Evolutionary conservation across 2,888 invertebrate genomes (phyloP).

Genomic region (Chelonus formosanus): DNA sequence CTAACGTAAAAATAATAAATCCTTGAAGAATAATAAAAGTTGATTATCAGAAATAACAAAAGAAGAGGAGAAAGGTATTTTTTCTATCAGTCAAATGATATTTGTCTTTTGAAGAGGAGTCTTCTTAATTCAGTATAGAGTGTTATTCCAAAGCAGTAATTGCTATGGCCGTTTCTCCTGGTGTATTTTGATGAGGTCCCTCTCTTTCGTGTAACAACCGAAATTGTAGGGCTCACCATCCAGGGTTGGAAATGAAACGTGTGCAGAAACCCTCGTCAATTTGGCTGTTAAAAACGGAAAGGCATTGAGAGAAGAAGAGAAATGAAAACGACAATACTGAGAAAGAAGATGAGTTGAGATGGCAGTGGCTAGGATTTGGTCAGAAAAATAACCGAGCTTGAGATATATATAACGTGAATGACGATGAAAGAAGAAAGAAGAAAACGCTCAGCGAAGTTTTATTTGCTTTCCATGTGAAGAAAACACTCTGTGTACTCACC

Average conservation of each 20-base stretch:
- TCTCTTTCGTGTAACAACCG: constrained; percentile 5
- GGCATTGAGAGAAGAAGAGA: background rate
- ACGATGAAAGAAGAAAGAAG: constrained; percentile 1
- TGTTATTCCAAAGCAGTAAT: too few species aligned
- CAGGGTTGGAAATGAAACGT: constrained; percentile 11
- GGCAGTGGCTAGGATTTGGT: background rate
- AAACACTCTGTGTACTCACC: constrained; percentile 2
- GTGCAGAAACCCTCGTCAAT: constrained; percentile 21
- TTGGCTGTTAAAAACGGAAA: background rate
- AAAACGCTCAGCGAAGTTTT: background rate
- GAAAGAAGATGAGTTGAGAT: background rate
- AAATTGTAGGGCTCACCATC: constrained; percentile 13
- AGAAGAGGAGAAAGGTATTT: too few species aligned
- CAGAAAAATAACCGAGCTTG: constrained; percentile 3
- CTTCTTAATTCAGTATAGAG: too few species aligned
- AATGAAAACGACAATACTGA: background rate
- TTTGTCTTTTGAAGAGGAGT: too few species aligned
- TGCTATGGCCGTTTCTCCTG: background rate
- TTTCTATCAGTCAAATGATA: too few species aligned
- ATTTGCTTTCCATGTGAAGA: background rate
- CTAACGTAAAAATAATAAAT: too few species aligned
- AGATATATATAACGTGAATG: background rate
- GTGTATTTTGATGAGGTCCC: constrained; percentile 17
- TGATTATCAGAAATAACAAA: too few species aligned
- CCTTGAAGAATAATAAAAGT: too few species aligned